Base-by-base conservation (phyloP, 1,140 invertebrate species). In the Drosophila kohkoa region DNA sequence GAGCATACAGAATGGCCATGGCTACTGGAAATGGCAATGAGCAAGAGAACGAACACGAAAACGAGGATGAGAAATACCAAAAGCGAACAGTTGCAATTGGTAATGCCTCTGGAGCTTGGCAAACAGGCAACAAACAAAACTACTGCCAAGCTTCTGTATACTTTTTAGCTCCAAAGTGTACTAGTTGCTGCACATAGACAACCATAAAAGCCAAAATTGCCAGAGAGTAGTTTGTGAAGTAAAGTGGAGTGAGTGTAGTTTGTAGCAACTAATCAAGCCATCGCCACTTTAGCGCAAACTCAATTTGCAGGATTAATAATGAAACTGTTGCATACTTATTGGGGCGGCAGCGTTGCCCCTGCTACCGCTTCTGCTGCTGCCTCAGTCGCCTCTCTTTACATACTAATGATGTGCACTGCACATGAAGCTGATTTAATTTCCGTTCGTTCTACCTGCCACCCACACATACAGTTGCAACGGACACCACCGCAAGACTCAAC, bases 381-480 rank as follows among this genome's bases (percentile, higher is more conserved):
- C 72, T 57, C 62, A 82, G 70, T 16, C 64, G 72, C 72, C 76
- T 25, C 20, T 82, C 70, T 80, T 77, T 88, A 80, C 83, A 88
- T 87, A 87, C 83, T 87, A 87, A 87, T 87, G 83, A 87, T 80
- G 83, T 88, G 83, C 83, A 87, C 52, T 70, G 73, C 85, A 81
- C 83, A 87, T 72, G 83, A 83, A 79, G 83, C 83, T 88, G 83
- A 87, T 87, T 87, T 88, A 87, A 87, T 87, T 87, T 87, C 83
- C 83, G 82, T 72, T 80, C 62, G 83, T 88, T 77, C 66, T 57
- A 13, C 54, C 66, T 52, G 75, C 57, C 20, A 46, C 35, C 65
- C 54, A 69, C 65, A 51, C 51, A 69, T 38, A 75, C 30, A 74
- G 16, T 11, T 83, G 82, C 82, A 78, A 85, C 66, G 66, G 77